Percentiles rank a stretch among this genome's conserved stretches.
Conservation (phyloP, 2,888 invertebrate species). For the Lymantria dispar region DNA sequence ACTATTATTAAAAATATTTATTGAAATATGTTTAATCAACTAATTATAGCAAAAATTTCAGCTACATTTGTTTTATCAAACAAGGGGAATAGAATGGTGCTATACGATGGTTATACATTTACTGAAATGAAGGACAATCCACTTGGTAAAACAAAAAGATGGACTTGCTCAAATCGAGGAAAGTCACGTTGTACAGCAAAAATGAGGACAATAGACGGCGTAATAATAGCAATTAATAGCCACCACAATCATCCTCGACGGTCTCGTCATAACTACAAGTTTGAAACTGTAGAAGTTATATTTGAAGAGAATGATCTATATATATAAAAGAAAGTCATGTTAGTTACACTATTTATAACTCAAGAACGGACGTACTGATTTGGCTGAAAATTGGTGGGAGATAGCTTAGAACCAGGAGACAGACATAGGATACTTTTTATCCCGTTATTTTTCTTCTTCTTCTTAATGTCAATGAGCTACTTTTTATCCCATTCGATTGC, state of each 20-base stretch:
- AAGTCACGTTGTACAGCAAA: conserved; percentile 17
- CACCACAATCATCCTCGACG: conserved; percentile 4
- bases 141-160: conserved; percentile 2
- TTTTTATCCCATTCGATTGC: no score
- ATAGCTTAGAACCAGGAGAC: no score
- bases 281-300: neutral
- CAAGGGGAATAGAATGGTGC: conserved; percentile 15
- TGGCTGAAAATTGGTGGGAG: no score
- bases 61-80: conserved; percentile 8
- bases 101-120: conserved; percentile 6
- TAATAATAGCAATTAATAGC: conserved; percentile 2
- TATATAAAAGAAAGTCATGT: no score
- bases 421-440: no score
- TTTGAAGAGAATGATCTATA: no score
- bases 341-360: no score
- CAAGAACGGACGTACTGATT: no score
- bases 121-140: conserved; percentile 6
- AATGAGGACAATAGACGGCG: conserved; percentile 3
- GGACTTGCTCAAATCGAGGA: conserved; percentile 23
- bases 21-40: neutral
- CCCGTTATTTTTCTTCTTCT: no score
- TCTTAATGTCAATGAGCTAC: no score
- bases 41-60: neutral
- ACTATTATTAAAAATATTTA: neutral
- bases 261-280: neutral